These are phyloP conservation scores for Sterna hirundo DNA, from an alignment of 2,113 vertebrate species.

Conservation along the genomic window DNA sequence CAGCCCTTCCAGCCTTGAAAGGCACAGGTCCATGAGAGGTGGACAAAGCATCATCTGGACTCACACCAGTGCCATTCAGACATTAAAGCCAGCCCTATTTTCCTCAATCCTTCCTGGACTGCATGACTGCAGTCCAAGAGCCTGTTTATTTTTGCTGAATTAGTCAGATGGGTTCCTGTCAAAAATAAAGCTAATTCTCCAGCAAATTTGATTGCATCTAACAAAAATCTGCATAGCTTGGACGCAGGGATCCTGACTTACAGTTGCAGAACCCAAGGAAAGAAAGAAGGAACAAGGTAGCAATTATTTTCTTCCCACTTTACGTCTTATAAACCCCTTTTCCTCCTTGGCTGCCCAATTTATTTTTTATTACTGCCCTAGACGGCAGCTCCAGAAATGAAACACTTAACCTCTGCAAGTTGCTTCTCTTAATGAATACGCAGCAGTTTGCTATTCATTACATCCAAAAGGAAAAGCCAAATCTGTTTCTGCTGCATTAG, in stretches of 20 bases:
- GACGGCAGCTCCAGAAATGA: slow-evolving; percentile 25
- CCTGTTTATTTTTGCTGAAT: not conserved
- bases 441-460: slow-evolving; percentile 29
- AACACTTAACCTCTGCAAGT: slow-evolving; percentile 54
- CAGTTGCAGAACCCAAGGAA: not conserved
- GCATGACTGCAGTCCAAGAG: not conserved
- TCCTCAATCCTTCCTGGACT: not conserved
- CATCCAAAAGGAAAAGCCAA: slow-evolving; percentile 20
- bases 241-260: not conserved
- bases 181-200: not conserved
- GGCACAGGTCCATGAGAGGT: not conserved
- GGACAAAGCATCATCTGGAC: not conserved
- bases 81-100: not conserved
- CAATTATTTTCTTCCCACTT: slow-evolving; percentile 10
- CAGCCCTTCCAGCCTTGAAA: not conserved
- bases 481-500: slow-evolving; percentile 37
- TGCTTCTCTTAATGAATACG: slow-evolving; percentile 24
- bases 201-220: not conserved
- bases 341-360: slow-evolving; percentile 32
- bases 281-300: not conserved
- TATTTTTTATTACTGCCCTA: slow-evolving; percentile 17
- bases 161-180: not conserved
- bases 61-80: not conserved
- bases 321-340: not conserved
- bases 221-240: not conserved